Evolutionary conservation across 2,888 invertebrate species (phyloP).

Genomic region (Drosophila atripex): DNA sequence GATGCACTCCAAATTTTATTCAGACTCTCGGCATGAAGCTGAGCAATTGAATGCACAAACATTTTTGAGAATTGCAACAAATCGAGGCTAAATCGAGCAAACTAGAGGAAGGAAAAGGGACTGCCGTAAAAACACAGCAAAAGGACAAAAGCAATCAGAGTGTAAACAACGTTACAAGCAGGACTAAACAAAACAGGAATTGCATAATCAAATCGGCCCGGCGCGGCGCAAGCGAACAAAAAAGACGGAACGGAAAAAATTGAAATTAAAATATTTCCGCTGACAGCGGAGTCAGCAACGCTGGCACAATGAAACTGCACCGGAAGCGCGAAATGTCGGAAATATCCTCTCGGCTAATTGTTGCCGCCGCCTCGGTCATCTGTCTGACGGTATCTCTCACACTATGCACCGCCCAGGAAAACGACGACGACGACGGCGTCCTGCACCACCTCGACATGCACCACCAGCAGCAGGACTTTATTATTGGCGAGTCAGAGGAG

Average conservation of each 20-base stretch:
- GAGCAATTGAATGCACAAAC: conserved; percentile 66
- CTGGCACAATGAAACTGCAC: conserved; percentile 68
- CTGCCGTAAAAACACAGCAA: conserved; percentile 1
- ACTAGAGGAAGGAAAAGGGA: conserved; percentile 9
- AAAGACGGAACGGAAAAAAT: conserved; percentile 43
- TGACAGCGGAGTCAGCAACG: conserved; percentile 65
- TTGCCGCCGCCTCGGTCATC: conserved; percentile 61
- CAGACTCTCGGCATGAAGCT: conserved; percentile 54
- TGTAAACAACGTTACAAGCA: conserved; percentile 13
- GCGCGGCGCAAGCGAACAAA: conserved; percentile 13
- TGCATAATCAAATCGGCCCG: conserved; percentile 8
- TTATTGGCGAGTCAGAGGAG: conserved; percentile 79
- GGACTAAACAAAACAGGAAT: conserved; percentile 27
- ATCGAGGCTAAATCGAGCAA: conserved; percentile 55
- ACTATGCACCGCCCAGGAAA: conserved; percentile 67
- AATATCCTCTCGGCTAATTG: conserved; percentile 82
- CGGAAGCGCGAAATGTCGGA: conserved; percentile 82
- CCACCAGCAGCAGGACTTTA: conserved; percentile 72
- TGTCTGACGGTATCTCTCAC: conserved; percentile 36
- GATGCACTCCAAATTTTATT: conserved; percentile 60
- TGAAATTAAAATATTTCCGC: conserved; percentile 75
- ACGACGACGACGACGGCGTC: conserved; percentile 53
- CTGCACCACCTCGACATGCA: conserved; percentile 64
- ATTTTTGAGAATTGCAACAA: conserved; percentile 54
- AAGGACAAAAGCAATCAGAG: conserved; percentile 17